These are phyloP conservation scores for Drosophila testacea DNA, from an alignment of 2,888 invertebrate genomes.

Conservation along the genomic window DNA sequence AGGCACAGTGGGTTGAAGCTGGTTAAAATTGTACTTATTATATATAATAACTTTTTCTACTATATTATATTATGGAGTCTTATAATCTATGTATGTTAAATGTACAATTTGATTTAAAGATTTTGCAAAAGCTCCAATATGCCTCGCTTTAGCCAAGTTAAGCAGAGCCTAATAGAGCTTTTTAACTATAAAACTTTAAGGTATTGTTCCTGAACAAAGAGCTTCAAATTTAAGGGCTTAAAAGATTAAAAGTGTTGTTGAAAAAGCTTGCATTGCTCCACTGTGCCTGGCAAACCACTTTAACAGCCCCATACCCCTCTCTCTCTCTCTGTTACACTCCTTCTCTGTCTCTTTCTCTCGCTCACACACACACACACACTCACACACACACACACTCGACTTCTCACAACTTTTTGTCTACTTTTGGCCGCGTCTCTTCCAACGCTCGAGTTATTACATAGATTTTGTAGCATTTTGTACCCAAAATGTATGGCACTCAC, in stretches of 20 bases:
- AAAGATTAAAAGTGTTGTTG: background rate
- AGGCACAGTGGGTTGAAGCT: slow-evolving; percentile 34
- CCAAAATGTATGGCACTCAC: slow-evolving; percentile 66
- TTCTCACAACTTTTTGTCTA: slow-evolving; percentile 53
- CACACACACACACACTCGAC: slow-evolving; percentile 6
- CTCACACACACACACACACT: background rate
- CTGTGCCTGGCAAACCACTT: slow-evolving; percentile 44
- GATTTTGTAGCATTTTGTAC: slow-evolving; percentile 78
- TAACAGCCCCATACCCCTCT: slow-evolving; percentile 2
- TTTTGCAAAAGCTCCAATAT: no score
- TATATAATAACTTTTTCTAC: background rate
- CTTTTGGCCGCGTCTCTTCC: slow-evolving; percentile 42
- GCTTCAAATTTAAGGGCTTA: background rate
- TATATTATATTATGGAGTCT: no score
- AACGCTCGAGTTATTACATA: slow-evolving; percentile 64
- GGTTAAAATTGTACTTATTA: background rate
- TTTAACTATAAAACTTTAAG: no score
- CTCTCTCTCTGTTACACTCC: background rate
- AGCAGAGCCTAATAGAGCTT: no score
- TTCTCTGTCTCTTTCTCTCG: background rate
- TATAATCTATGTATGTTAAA: no score
- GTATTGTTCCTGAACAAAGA: no score
- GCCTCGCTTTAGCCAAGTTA: no score
- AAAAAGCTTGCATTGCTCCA: background rate
- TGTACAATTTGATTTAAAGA: no score